These are phyloP conservation scores for Sycophila sp. DNA, from an alignment of 1,140 invertebrate species.

Conservation along the genomic window DNA sequence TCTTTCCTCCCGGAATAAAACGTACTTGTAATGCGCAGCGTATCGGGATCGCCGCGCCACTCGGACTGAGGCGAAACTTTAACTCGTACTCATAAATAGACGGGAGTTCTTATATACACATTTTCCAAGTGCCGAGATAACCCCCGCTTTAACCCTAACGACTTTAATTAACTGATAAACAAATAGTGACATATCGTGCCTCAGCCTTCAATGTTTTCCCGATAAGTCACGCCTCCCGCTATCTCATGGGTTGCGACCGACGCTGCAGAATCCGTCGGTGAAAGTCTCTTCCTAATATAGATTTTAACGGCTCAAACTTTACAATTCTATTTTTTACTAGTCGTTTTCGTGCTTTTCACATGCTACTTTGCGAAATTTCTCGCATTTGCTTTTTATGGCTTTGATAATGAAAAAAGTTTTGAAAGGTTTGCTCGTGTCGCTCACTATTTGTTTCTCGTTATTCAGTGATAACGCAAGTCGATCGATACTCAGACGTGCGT, in stretches of 20 bases:
- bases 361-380: too few species aligned
- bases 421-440: too few species aligned
- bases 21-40: too few species aligned
- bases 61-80: not conserved
- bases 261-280: not conserved
- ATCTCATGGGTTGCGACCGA: not conserved
- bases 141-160: slow-evolving; percentile 12
- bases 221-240: not conserved
- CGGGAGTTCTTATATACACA: not conserved
- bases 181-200: not conserved
- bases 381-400: too few species aligned
- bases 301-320: not conserved
- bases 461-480: too few species aligned
- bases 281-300: not conserved
- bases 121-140: not conserved
- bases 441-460: too few species aligned
- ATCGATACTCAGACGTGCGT: too few species aligned
- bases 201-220: not conserved
- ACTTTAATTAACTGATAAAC: not conserved
- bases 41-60: not conserved
- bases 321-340: too few species aligned
- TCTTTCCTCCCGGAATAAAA: too few species aligned
- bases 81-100: not conserved
- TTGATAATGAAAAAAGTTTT: too few species aligned
- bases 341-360: too few species aligned